Percentiles rank a stretch among this genome's conserved stretches.
Evolutionary conservation across 2,113 vertebrate genomes (phyloP).

Genomic region (Phainopepla nitens): DNA sequence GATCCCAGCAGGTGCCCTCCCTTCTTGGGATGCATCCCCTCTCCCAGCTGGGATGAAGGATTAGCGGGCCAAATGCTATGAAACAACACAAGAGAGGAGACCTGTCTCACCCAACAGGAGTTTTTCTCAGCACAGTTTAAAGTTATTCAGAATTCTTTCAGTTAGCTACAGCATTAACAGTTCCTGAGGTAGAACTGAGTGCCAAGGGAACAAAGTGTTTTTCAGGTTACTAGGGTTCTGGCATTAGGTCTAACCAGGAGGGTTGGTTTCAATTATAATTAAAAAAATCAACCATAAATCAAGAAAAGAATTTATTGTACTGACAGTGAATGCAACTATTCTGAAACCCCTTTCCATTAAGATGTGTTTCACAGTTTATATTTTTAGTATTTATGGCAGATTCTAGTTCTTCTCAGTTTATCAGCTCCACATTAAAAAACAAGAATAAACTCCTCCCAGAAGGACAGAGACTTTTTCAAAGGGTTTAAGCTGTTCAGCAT

Average conservation of each 20-base stretch:
- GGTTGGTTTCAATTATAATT: neutral
- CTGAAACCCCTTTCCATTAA: neutral
- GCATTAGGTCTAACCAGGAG: neutral
- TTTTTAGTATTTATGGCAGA: neutral
- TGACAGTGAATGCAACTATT: neutral
- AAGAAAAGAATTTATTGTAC: neutral
- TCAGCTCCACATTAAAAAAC: slow-evolving; percentile 21
- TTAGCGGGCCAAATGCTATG: neutral
- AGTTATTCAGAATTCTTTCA: neutral
- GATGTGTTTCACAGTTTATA: neutral
- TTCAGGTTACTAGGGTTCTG: neutral
- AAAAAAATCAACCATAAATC: neutral
- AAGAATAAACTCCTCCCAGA: slow-evolving; percentile 14
- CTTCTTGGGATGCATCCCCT: neutral
- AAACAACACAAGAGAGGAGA: neutral
- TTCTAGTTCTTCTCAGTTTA: neutral
- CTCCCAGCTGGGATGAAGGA: neutral
- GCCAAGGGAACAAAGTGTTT: neutral
- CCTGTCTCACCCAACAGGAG: neutral
- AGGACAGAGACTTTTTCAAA: neutral
- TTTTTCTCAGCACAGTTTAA: neutral
- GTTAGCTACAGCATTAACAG: neutral
- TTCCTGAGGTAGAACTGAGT: neutral
- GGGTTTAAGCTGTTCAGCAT: neutral
- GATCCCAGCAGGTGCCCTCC: neutral